Evolutionary conservation across 2,797 vertebrate genomes (phyloP).

Genomic region (Sphaeramia orbicularis): DNA sequence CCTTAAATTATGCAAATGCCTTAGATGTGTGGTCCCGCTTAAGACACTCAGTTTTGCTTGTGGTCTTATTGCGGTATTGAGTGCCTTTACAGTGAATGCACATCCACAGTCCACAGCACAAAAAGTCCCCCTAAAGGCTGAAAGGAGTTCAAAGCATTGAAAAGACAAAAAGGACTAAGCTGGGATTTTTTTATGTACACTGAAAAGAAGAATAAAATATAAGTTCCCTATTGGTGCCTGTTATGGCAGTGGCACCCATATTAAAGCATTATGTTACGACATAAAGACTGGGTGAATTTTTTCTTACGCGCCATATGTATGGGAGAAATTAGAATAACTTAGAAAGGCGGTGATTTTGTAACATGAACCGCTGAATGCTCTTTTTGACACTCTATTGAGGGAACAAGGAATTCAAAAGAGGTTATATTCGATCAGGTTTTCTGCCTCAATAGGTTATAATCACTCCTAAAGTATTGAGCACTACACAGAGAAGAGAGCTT

Average conservation of each 20-base stretch:
- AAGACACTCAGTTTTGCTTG: slow-evolving; percentile 99
- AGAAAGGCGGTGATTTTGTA: slow-evolving; percentile 90
- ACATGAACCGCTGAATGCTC: slow-evolving; percentile 98
- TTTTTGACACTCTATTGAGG: slow-evolving; percentile 97
- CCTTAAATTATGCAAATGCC: slow-evolving; percentile 99
- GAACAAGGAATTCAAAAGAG: slow-evolving; percentile 99
- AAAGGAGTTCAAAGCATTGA: slow-evolving; percentile 99
- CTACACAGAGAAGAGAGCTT: slow-evolving; percentile 93
- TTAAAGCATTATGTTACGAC: slow-evolving; percentile 93
- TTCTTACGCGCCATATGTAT: slow-evolving; percentile 91
- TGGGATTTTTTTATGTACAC: slow-evolving; percentile 99
- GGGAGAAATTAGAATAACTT: slow-evolving; percentile 91
- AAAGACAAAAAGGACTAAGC: slow-evolving; percentile 99
- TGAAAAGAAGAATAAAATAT: slow-evolving; percentile 99
- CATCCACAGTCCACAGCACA: slow-evolving; percentile 95
- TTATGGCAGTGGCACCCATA: slow-evolving; percentile 94
- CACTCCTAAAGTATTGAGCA: slow-evolving; percentile 96
- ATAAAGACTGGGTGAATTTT: slow-evolving; percentile 88
- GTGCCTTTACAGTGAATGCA: slow-evolving; percentile 99
- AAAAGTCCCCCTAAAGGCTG: slow-evolving; percentile 97
- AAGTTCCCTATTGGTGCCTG: slow-evolving; percentile 95
- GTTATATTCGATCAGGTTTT: slow-evolving; percentile 99
- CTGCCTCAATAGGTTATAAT: slow-evolving; percentile 99
- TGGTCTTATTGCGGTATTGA: slow-evolving; percentile 98
- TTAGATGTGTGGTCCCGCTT: slow-evolving; percentile 99